Percentiles rank a stretch among this genome's conserved stretches.
phyloP scores from a whole-genome alignment of 2,797 vertebrate species.

The Scarus forsteni region DNA sequence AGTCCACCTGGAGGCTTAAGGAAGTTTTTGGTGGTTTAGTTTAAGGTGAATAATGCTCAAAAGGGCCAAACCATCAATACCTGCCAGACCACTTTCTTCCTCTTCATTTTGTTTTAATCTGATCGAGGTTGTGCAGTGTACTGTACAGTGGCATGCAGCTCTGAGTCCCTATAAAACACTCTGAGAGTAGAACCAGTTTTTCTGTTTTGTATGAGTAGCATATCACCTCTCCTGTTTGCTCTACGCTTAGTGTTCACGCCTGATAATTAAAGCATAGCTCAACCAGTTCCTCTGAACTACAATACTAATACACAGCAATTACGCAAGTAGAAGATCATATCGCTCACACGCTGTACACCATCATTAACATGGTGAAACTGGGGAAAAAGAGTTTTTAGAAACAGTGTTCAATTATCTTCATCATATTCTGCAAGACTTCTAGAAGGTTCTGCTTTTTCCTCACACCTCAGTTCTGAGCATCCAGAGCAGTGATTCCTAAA shows the following conservation, averaged over 20 bases:
- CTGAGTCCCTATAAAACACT: not conserved
- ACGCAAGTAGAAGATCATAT: conserved; percentile 8
- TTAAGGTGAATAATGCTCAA: too few species aligned
- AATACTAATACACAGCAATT: conserved; percentile 17
- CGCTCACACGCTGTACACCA: conserved; percentile 1
- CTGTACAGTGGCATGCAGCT: not conserved
- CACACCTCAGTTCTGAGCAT: not conserved
- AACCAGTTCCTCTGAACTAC: conserved; percentile 38
- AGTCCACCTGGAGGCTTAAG: too few species aligned
- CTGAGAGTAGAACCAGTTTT: conserved; percentile 56
- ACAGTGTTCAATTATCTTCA: not conserved
- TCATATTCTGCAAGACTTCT: not conserved
- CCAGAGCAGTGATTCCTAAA: too few species aligned
- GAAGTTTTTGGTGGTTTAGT: too few species aligned
- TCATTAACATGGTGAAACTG: conserved; percentile 5
- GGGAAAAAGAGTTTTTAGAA: conserved; percentile 5
- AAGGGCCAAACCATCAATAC: not conserved
- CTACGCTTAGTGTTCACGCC: conserved; percentile 10
- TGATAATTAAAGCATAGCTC: conserved; percentile 18
- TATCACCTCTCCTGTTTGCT: conserved; percentile 49
- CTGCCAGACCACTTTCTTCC: not conserved
- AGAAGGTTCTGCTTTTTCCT: not conserved
- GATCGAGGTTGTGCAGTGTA: not conserved
- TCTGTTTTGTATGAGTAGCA: conserved; percentile 22
- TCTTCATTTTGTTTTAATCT: not conserved